A percentile compares a stretch with the other conserved stretches of the same genome.
phyloP scores from a whole-genome alignment of 2,888 invertebrate genomes.

The Tubulanus polymorphus region DNA sequence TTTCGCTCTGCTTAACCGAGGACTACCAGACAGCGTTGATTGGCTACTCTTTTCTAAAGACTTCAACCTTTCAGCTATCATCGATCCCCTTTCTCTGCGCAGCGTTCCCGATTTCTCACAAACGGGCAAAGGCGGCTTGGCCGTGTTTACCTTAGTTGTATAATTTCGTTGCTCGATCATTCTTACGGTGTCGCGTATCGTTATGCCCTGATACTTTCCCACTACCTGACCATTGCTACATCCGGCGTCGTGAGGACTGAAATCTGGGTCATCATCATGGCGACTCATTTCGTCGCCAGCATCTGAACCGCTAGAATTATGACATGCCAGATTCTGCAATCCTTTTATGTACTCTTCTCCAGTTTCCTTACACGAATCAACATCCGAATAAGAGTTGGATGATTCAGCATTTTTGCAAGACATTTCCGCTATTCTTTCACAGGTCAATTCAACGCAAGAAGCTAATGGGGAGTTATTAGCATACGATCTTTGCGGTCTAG shows the following conservation, averaged over 20 bases:
- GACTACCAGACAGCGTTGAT: too few species aligned
- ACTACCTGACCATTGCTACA: not conserved
- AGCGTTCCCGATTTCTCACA: conserved; percentile 24
- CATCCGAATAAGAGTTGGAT: too few species aligned
- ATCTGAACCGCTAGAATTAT: not conserved
- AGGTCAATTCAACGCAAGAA: not conserved
- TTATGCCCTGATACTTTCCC: not conserved
- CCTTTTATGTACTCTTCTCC: not conserved
- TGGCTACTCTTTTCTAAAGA: conserved; percentile 27
- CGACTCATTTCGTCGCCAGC: not conserved
- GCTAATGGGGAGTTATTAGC: not conserved
- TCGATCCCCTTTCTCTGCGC: conserved; percentile 31
- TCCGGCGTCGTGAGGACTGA: too few species aligned
- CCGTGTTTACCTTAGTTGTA: conserved; percentile 8
- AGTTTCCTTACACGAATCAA: not conserved
- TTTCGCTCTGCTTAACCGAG: too few species aligned
- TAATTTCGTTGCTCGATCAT: not conserved
- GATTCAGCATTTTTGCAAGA: too few species aligned
- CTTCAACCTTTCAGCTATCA: conserved; percentile 35
- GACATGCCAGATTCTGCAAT: not conserved
- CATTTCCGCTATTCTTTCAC: not conserved
- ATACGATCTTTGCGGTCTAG: conserved; percentile 8
- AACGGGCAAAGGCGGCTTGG: conserved; percentile 21
- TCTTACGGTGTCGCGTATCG: not conserved
- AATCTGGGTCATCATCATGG: not conserved